Conservation (phyloP, 92 coral and sea anemone species). For the Umimayanthus chanpuru region DNA sequence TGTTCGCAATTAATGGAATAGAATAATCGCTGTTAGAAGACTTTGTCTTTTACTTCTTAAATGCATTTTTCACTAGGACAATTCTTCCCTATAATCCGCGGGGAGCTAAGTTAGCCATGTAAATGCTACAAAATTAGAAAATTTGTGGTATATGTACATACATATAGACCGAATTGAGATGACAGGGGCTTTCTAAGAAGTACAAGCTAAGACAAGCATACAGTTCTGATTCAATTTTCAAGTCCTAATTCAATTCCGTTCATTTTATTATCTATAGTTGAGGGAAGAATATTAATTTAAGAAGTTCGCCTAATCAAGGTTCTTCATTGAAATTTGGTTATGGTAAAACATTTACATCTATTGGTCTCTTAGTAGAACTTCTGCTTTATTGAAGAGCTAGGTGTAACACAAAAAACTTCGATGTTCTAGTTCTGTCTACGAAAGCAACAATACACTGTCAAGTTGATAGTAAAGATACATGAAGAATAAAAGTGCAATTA, state of each 20-base stretch:
- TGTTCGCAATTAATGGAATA: constrained; percentile 24
- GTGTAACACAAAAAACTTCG: not conserved
- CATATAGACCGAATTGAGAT: not conserved
- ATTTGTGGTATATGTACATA: not conserved
- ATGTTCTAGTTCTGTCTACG: not conserved
- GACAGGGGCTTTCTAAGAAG: not conserved
- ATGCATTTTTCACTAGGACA: not conserved
- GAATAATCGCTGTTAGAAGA: constrained; percentile 8
- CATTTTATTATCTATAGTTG: not conserved
- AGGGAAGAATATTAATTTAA: not conserved
- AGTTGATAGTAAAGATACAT: not conserved
- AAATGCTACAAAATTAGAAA: not conserved
- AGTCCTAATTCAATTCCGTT: not conserved
- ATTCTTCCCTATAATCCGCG: constrained; percentile 10
- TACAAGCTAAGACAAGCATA: too few relatives aligned
- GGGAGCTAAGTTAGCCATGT: not conserved
- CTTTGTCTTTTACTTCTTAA: constrained; percentile 4
- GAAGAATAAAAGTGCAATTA: not conserved
- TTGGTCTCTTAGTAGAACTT: not conserved
- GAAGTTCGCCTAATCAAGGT: not conserved
- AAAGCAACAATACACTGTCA: not conserved
- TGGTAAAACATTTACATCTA: not conserved
- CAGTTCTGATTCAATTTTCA: not conserved
- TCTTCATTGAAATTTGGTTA: not conserved
- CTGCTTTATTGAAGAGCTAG: not conserved